Evolutionary conservation across 2,797 vertebrate species (phyloP).

Genomic region (Cyclura pinguis): DNA sequence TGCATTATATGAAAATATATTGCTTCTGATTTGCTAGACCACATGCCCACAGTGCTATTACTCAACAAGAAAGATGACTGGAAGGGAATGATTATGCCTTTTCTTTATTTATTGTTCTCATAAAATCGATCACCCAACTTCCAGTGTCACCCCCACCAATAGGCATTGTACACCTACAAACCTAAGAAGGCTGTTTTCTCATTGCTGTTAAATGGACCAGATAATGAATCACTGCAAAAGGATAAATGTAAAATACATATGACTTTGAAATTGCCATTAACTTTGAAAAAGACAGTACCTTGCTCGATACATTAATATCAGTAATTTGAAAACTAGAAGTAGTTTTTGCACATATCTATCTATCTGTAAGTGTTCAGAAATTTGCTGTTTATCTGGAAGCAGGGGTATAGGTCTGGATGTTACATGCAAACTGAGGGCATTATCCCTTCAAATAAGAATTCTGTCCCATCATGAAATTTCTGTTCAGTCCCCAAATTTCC

Average conservation of each 20-base stretch:
- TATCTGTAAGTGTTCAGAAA: background rate
- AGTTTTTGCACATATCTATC: background rate
- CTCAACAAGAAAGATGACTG: constrained; percentile 43
- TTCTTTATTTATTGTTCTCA: constrained; percentile 64
- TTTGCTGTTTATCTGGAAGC: background rate
- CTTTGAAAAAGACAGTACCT: constrained; percentile 24
- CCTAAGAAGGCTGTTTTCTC: constrained; percentile 52
- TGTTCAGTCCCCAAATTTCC: too few relatives aligned
- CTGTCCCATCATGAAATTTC: too few relatives aligned
- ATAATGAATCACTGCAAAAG: constrained; percentile 37
- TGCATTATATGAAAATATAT: background rate
- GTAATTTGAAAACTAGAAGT: background rate
- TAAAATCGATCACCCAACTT: constrained; percentile 54
- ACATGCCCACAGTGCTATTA: constrained; percentile 5
- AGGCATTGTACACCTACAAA: constrained; percentile 26
- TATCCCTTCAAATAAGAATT: too few relatives aligned
- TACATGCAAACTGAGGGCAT: too few relatives aligned
- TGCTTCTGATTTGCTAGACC: background rate
- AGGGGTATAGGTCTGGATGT: too few relatives aligned
- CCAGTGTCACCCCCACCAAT: constrained; percentile 56
- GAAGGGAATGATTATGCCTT: constrained; percentile 49
- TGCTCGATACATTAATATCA: constrained; percentile 21
- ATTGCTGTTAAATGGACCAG: constrained; percentile 44
- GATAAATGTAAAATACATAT: background rate
- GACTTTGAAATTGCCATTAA: constrained; percentile 52